Base-by-base conservation (phyloP, 2,888 invertebrate genomes). In the Tetragnatha montana region DNA sequence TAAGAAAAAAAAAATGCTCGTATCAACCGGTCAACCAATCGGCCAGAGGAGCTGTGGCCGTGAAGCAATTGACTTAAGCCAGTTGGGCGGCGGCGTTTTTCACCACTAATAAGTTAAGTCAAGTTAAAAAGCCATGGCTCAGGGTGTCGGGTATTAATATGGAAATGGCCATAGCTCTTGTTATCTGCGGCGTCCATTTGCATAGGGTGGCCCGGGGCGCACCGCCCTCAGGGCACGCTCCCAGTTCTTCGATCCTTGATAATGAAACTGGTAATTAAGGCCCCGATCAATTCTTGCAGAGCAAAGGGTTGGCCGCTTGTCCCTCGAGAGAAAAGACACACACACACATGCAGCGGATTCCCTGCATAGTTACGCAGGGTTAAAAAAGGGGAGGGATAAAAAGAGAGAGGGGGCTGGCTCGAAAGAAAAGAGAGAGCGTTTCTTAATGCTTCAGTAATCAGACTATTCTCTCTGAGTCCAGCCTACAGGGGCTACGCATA, bases 211-310 rank as follows among this genome's bases (percentile, higher is more conserved):
- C 80, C 87, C 79, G 68, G 90, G 87, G 83, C 87, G 80, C 76
- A 47, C 69, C 89, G 87, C 84, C 91, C 89, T 91, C 51, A 83
- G 89, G 89, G 86, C 87, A 85, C 73, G 88, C 91, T 91, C 89
- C 84, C 84, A 84, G 88, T 88, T 88, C 89, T 91, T 91, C 91
- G 91, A 91, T 91, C 86, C 91, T 84, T 88, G 90, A 89, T 91
- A 91, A 91, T 91, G 91, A 91, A 91, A 91, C 91, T 91, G 88
- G 90, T 91, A 91, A 91, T 91, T 91, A 91, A 91, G 91, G 88
- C 86, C 85, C 88, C 89, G 91, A 91, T 91, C 91, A 91, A 91
- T 91, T 91, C 89, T 91, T 83, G 82, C 76, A 82, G 86, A 84
- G 91, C 83, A 91, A 89, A 91, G 91, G 91, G 91, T 91, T 91